These are phyloP conservation scores for Eustalomyia histrio DNA, from an alignment of 2,888 invertebrate genomes.

Conservation along the genomic window DNA sequence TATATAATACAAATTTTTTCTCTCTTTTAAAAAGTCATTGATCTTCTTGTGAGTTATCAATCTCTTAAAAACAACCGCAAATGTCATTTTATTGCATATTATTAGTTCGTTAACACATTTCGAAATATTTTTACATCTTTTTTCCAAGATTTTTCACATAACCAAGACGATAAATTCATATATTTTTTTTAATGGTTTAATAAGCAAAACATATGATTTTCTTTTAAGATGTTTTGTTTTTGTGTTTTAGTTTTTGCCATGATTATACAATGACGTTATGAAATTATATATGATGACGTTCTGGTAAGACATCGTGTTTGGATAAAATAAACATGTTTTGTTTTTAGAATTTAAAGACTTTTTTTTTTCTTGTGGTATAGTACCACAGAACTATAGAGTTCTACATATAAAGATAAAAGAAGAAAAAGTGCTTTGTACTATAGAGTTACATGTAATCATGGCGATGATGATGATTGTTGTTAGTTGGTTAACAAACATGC, in stretches of 20 bases:
- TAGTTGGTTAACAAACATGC: conserved; percentile 47
- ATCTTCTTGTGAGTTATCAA: neutral
- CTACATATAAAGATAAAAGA: conserved; percentile 24
- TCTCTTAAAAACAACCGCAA: neutral
- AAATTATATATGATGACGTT: conserved; percentile 54
- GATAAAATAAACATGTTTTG: conserved; percentile 42
- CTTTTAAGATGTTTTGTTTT: neutral
- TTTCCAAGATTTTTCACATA: neutral
- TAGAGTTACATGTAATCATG: conserved; percentile 44
- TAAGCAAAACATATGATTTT: conserved; percentile 3
- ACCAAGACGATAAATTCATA: neutral
- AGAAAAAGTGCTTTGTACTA: conserved; percentile 55
- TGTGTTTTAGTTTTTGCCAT: neutral
- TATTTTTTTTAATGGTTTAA: neutral
- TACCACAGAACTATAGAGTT: neutral
- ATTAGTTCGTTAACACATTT: neutral
- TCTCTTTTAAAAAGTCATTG: neutral
- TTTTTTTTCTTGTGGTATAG: neutral
- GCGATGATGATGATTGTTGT: conserved; percentile 7
- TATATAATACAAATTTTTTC: no score
- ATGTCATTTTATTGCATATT: neutral
- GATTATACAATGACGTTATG: conserved; percentile 49
- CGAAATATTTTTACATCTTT: neutral
- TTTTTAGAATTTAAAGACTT: conserved; percentile 20
- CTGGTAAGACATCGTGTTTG: neutral